Conservation (phyloP, 1,140 invertebrate genomes). For the Procambarus clarkii region DNA sequence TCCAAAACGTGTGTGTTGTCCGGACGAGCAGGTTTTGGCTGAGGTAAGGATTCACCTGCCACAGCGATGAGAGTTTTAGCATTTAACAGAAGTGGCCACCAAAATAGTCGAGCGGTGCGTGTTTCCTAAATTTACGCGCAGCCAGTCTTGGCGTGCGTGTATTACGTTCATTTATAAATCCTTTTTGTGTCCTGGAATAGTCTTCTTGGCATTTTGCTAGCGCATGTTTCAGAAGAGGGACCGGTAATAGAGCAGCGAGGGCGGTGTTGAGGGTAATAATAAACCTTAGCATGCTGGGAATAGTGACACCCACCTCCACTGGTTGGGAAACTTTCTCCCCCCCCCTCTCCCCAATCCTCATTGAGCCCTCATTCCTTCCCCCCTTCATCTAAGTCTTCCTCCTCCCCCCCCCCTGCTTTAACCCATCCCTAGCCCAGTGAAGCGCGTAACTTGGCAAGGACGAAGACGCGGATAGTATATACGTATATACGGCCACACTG, state of each 20-base stretch:
- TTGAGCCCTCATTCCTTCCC: no score
- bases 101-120: not conserved
- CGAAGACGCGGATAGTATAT: not conserved
- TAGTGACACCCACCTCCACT: not conserved
- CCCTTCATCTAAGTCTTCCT: not conserved
- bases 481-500: conserved; percentile 11
- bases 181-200: not conserved
- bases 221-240: not conserved
- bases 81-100: not conserved
- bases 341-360: not conserved
- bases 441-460: conserved; percentile 5
- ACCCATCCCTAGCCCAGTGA: not conserved
- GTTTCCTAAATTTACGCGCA: not conserved
- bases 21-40: not conserved
- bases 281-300: not conserved
- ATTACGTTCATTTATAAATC: conserved; percentile 8
- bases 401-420: not conserved
- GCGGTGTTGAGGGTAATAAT: not conserved
- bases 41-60: not conserved
- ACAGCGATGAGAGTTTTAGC: not conserved
- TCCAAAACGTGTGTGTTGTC: no score
- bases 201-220: not conserved
- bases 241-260: not conserved
- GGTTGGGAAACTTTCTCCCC: not conserved
- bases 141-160: not conserved